Percentiles rank a stretch among this genome's conserved stretches.
Evolutionary conservation across 1,140 invertebrate genomes (phyloP).

Genomic region (Cryptotermes secundus): DNA sequence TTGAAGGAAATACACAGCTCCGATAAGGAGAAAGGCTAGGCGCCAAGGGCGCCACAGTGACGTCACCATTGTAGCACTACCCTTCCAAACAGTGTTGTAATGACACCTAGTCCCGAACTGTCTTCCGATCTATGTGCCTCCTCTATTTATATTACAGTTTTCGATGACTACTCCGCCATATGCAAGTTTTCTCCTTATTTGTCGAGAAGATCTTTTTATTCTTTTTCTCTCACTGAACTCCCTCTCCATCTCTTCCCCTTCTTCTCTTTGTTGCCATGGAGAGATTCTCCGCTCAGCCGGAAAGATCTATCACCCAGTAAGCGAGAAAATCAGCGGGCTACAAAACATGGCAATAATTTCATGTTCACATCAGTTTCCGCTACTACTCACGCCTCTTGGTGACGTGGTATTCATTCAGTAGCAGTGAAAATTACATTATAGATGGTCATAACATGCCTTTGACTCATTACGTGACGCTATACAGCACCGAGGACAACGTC

Average conservation of each 20-base stretch:
- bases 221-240: neutral
- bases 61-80: neutral
- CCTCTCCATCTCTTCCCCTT: neutral
- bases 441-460: too few species aligned
- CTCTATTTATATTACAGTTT: slow-evolving; percentile 26
- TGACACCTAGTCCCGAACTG: neutral
- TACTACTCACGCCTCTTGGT: neutral
- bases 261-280: neutral
- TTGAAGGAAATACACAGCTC: neutral
- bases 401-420: neutral
- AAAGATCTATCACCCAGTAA: slow-evolving; percentile 1
- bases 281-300: slow-evolving; percentile 13
- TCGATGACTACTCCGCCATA: slow-evolving; percentile 10
- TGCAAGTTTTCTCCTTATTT: neutral
- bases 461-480: neutral
- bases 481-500: neutral
- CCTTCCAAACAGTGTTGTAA: neutral
- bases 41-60: slow-evolving; percentile 26
- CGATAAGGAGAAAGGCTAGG: neutral
- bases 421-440: neutral
- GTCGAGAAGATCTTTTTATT: neutral
- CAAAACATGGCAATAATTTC: neutral
- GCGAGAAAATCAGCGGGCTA: neutral
- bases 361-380: neutral
- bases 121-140: neutral